phyloP scores from a whole-genome alignment of 2,797 vertebrate genomes.

The Coranthus polyacanthus region DNA sequence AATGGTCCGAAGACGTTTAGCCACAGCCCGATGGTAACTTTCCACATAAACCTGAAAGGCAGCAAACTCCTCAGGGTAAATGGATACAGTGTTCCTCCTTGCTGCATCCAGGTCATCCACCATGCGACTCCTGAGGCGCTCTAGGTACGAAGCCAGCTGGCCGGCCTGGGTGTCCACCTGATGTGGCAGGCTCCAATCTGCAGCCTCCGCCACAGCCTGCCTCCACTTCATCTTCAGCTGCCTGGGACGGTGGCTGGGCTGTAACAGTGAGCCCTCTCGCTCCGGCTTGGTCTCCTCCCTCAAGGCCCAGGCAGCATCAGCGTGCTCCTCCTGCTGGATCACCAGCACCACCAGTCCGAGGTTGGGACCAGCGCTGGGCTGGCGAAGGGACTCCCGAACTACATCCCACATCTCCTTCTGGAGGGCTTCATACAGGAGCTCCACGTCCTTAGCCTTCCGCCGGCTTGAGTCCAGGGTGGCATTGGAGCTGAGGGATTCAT shows the following conservation, averaged over 20 bases:
- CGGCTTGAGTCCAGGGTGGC: slow-evolving; percentile 83
- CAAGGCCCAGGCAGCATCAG: slow-evolving; percentile 83
- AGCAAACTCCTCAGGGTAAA: slow-evolving; percentile 89
- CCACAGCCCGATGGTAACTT: slow-evolving; percentile 90
- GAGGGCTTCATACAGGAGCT: slow-evolving; percentile 92
- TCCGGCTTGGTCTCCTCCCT: slow-evolving; percentile 74
- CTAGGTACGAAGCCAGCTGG: slow-evolving; percentile 86
- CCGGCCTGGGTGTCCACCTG: slow-evolving; percentile 86
- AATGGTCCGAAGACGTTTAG: slow-evolving; percentile 85
- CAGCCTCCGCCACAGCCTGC: slow-evolving; percentile 87
- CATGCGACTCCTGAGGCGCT: slow-evolving; percentile 84
- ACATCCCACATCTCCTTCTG: slow-evolving; percentile 93
- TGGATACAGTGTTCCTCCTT: slow-evolving; percentile 88
- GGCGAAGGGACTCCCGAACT: slow-evolving; percentile 89
- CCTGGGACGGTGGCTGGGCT: slow-evolving; percentile 82
- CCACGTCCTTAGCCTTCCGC: slow-evolving; percentile 90
- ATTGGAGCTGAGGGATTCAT: slow-evolving; percentile 77
- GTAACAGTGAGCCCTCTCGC: slow-evolving; percentile 30
- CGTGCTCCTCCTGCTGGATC: slow-evolving; percentile 91
- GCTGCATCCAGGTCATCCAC: slow-evolving; percentile 90
- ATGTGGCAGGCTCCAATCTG: slow-evolving; percentile 87
- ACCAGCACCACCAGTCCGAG: slow-evolving; percentile 91
- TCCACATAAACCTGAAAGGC: slow-evolving; percentile 91
- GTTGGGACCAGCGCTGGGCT: slow-evolving; percentile 82
- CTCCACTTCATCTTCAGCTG: slow-evolving; percentile 86